Evolutionary conservation across 2,888 invertebrate genomes (phyloP), one percentile per base, ranked within the genome.

Genomic region (Erebia aethiops): DNA sequence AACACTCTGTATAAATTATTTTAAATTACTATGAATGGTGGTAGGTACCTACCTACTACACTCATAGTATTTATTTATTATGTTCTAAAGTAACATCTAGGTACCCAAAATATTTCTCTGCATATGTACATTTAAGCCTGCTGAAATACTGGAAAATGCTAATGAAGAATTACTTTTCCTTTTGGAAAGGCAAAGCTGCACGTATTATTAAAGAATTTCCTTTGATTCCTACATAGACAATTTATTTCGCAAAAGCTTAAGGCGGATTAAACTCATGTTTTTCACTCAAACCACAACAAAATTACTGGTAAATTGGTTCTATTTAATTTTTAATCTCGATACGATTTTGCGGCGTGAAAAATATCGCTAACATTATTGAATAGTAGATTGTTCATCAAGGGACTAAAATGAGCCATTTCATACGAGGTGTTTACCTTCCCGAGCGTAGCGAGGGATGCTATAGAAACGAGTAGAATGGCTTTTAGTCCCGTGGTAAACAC

Each of bases 191-290:
- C n/a, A 16, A 61, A 60, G 60, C 41, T 41, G 60, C 41, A 16
- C 41, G 16, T 46, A 46, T 61, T 61, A 13, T 18, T 7, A 5
- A 9, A 46, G 61, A 10, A 46, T 41, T 43, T 61, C 21, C 61
- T 46, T 46, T 46, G 61, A 46, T 46, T 46, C 13, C 11, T 7
- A 61, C 46, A 14, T 61, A 61, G 46, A 61, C 43, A 61, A 46
- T 61, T 61, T 61, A 61, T 61, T 61, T 46, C 46, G 13, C 46
- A 61, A 46, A 18, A 43, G 61, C 61, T 61, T 13, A 46, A 46
- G 46, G 18, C 61, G 61, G 61, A 61, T 61, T 61, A 61, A 11
- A 13, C 18, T 46, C 43, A 43, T 43, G 60, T 43, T 52, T 56
- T 18, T 46, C 11, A 43, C 11, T 14, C 43, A 10, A n/a, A n/a